phyloP scores from a whole-genome alignment of 1,140 invertebrate species.

The Sarcophaga bullata region DNA sequence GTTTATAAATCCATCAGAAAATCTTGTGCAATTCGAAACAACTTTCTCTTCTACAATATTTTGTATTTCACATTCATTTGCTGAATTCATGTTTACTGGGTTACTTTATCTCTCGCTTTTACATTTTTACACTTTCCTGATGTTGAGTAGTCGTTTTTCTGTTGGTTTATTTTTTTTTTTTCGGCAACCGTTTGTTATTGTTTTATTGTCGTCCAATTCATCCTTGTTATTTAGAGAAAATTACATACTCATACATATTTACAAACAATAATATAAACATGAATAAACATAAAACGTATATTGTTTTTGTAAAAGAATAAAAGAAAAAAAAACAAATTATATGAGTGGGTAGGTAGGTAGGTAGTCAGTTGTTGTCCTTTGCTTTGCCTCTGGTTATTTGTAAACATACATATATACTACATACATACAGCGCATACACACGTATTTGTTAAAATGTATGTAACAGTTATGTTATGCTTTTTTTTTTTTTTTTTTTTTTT shows the following conservation, averaged over 20 bases:
- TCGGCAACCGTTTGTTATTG: too few relatives aligned
- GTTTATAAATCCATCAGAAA: too few relatives aligned
- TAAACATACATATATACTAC: not conserved
- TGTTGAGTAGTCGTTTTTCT: not conserved
- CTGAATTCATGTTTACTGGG: not conserved
- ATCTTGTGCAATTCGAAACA: too few relatives aligned
- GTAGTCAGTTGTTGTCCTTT: not conserved
- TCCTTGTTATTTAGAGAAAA: not conserved
- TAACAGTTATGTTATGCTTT: too few relatives aligned
- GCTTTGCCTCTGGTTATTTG: not conserved
- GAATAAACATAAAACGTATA: not conserved
- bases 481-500: too few relatives aligned
- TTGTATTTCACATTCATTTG: too few relatives aligned
- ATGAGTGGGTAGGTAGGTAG: not conserved
- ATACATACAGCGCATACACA: too few relatives aligned
- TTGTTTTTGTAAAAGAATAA: not conserved
- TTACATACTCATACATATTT: not conserved
- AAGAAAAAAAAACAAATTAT: not conserved
- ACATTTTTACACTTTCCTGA: not conserved
- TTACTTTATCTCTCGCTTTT: not conserved
- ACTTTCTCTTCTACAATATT: too few relatives aligned
- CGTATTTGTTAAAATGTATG: too few relatives aligned
- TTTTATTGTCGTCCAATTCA: not conserved
- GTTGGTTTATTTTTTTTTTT: not conserved
- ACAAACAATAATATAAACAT: conserved; percentile 7